Evolutionary conservation across 23 tunicate genomes (phyloP).

Genomic region (Styela plicata): DNA sequence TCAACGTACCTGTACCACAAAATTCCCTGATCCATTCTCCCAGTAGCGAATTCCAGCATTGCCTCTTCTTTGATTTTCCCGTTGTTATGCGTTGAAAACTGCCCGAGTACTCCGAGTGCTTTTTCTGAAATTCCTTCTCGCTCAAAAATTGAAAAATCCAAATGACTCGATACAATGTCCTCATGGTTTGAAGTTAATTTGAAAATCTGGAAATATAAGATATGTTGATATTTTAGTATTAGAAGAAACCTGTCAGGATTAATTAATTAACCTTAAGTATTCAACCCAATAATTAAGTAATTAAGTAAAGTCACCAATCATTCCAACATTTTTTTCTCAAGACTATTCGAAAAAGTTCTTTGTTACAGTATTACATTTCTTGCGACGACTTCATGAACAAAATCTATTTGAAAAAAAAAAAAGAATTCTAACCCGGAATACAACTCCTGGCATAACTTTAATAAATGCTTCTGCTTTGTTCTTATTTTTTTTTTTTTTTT

Average conservation of each 20-base stretch:
- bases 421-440: neutral
- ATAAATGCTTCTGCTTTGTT: neutral
- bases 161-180: neutral
- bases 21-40: neutral
- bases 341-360: no score
- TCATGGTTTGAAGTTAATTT: neutral
- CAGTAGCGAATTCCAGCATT: neutral
- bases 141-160: neutral
- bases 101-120: neutral
- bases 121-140: neutral
- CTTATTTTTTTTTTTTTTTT: no score
- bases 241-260: no score
- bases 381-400: no score
- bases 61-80: neutral
- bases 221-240: no score
- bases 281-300: no score
- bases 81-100: neutral
- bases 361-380: no score
- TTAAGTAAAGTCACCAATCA: no score
- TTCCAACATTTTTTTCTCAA: no score
- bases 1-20: slow-evolving; percentile 6
- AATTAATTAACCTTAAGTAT: no score
- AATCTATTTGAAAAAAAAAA: no score
- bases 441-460: neutral
- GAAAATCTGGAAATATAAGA: neutral